A percentile compares a stretch with the other conserved stretches of the same genome.
These are phyloP conservation scores for Oncorhynchus clarkii DNA, from an alignment of 2,113 vertebrate species.

Conservation along the genomic window DNA sequence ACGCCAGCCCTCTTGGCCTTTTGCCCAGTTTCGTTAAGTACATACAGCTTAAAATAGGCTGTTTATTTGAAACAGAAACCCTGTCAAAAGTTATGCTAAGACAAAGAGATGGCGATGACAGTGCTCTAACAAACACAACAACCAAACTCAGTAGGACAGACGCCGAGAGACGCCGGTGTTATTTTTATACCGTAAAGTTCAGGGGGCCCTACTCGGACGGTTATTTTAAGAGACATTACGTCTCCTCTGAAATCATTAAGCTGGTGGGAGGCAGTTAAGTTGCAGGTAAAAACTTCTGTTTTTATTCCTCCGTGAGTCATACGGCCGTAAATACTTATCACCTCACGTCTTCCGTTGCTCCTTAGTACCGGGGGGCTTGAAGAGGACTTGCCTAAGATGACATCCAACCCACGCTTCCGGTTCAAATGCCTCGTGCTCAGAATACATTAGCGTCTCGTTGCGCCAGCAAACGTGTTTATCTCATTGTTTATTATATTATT, in stretches of 20 bases:
- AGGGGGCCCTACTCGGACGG: conserved; percentile 49
- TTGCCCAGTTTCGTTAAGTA: conserved; percentile 45
- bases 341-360: conserved; percentile 33
- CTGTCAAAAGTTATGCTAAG: conserved; percentile 66
- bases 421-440: conserved; percentile 15
- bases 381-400: conserved; percentile 28
- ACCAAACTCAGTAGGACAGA: conserved; percentile 27
- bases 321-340: conserved; percentile 63
- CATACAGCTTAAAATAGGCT: conserved; percentile 62
- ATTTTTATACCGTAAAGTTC: conserved; percentile 66
- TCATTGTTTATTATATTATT: not conserved
- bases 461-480: conserved; percentile 33
- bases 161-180: conserved; percentile 44
- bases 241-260: conserved; percentile 63
- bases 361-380: conserved; percentile 29
- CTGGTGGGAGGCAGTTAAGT: conserved; percentile 58
- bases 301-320: conserved; percentile 59
- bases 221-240: conserved; percentile 63
- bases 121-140: conserved; percentile 57
- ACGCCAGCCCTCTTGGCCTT: conserved; percentile 32
- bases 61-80: conserved; percentile 63
- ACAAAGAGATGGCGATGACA: conserved; percentile 58
- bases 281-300: conserved; percentile 70
- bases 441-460: conserved; percentile 24
- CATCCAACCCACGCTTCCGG: not conserved